Base-by-base conservation (phyloP, 1,140 invertebrate genomes). In the Hypsibius dujardini region DNA sequence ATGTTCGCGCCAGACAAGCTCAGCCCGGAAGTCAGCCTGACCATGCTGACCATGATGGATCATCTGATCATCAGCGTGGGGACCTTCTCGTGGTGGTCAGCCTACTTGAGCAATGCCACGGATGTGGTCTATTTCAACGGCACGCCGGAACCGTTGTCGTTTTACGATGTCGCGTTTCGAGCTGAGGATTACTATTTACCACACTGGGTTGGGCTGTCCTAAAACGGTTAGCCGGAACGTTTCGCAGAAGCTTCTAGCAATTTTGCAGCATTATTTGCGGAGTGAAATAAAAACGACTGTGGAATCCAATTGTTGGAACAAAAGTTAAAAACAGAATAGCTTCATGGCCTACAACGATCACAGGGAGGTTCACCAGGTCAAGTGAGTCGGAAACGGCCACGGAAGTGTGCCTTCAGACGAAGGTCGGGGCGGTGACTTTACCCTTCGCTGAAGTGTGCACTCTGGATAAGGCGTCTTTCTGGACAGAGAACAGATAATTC, bases 381-480 rank as follows among this genome's bases (percentile, higher is more conserved):
- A 28, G 28, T 0, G 28, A 28, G 28, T 28, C 28, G 28, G 28
- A 28, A 28, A 28, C 28, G 28, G 28, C 28, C 28, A 28, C 28
- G 28, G 28, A 28, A 28, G 28, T 28, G 28, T 28, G 28, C 28
- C 28, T 28, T 28, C 28, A 28, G 28, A 28, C 28, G 28, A 28
- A 28, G 28, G 28, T 28, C 28, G 28, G 28, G 28, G 28, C 28
- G 0, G 28, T 28, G 28, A 28, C 28, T 56, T 56, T 56, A n/a
- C 0, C n/a, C n/a, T 56, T 56, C 50, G n/a, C 7, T n/a, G 50
- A 12, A 56, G 7, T 56, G 7, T 56, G 50, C 50, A 56, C n/a
- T n/a, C n/a, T 56, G 50, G n/a, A 12, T 56, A 56, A n/a, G 50
- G 50, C 50, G n/a, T 56, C 50, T 56, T 56, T 56, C 50, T 56